Percentiles rank a stretch among this genome's conserved stretches.
phyloP scores from a whole-genome alignment of 23 tunicate species.

The Clavelina lepadiformis region DNA sequence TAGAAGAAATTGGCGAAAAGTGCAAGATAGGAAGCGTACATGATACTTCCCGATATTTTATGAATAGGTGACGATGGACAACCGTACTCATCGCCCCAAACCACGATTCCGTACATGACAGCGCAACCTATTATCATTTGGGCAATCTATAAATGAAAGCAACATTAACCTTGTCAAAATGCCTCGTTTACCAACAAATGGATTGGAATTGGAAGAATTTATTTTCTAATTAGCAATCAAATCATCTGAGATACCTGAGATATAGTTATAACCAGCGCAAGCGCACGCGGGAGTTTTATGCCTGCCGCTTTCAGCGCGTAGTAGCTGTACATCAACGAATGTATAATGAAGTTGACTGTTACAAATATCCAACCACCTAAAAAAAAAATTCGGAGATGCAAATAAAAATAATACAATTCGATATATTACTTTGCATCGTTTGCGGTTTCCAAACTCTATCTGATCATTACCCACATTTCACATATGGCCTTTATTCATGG shows the following conservation, averaged over 20 bases:
- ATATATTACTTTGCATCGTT: no score
- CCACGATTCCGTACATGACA: conserved; percentile 1
- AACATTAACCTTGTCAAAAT: no score
- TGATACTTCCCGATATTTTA: conserved; percentile 30
- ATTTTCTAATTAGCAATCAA: no score
- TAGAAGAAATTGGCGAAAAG: conserved; percentile 70
- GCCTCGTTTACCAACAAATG: no score
- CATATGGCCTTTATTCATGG: no score
- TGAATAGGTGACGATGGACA: conserved; percentile 31
- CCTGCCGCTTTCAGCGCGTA: conserved; percentile 72
- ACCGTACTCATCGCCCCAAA: conserved; percentile 6
- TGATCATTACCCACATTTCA: no score
- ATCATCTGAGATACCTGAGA: conserved; percentile 59
- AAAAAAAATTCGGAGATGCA: no score
- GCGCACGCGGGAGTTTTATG: conserved; percentile 29
- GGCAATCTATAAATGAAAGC: conserved; percentile 34
- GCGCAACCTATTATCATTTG: conserved; percentile 79
- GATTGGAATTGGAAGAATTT: no score
- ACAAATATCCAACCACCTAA: conserved; percentile 66
- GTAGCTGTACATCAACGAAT: conserved; percentile 82
- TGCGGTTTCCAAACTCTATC: no score
- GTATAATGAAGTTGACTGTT: conserved; percentile 62
- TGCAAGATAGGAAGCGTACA: conserved; percentile 70
- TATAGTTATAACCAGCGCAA: conserved; percentile 39
- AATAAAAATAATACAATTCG: no score